A percentile compares a stretch with the other conserved stretches of the same genome.
Evolutionary conservation across 2,797 vertebrate genomes (phyloP).

Genomic region (Glyptemys insculpta): DNA sequence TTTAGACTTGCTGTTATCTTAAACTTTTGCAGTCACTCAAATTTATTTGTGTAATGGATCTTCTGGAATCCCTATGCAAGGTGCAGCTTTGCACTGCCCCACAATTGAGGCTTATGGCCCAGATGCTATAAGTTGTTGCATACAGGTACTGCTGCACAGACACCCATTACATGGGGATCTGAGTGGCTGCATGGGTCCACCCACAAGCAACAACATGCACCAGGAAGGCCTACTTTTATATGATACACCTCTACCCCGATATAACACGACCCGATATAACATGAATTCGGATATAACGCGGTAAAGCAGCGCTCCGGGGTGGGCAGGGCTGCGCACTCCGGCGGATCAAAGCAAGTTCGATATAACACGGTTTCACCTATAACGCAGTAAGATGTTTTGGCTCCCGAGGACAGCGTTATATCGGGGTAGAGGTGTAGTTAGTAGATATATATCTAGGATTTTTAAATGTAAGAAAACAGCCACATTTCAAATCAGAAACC

Average conservation of each 20-base stretch:
- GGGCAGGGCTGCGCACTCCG: too few relatives aligned
- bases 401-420: too few relatives aligned
- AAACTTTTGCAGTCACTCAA: background rate
- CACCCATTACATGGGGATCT: background rate
- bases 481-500: background rate
- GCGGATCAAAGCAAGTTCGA: too few relatives aligned
- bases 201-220: background rate
- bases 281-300: too few relatives aligned
- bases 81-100: background rate
- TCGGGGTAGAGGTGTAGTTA: background rate
- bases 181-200: background rate
- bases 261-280: too few relatives aligned
- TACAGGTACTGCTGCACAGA: background rate
- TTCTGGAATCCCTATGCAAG: background rate
- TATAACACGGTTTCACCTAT: too few relatives aligned
- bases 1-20: background rate
- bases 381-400: too few relatives aligned
- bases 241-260: too few relatives aligned
- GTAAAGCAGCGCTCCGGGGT: too few relatives aligned
- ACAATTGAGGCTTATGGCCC: background rate
- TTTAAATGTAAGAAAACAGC: background rate
- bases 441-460: background rate
- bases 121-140: background rate
- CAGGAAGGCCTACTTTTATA: background rate
- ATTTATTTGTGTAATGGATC: background rate